phyloP scores from a whole-genome alignment of 1,140 invertebrate species.

The Amyelois transitella region DNA sequence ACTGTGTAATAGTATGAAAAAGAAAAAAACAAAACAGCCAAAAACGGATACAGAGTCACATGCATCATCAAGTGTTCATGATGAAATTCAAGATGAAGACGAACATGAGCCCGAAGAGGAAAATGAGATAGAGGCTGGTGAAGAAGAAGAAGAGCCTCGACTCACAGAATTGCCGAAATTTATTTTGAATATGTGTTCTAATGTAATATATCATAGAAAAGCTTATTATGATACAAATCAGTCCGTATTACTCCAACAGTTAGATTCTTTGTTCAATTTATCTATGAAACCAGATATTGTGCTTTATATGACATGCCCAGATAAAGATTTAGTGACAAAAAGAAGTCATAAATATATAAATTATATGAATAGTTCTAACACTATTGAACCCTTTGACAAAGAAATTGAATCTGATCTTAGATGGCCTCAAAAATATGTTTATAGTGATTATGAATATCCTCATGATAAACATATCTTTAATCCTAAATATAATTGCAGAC shows the following conservation, averaged over 20 bases:
- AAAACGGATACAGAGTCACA: conserved; percentile 13
- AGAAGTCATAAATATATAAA: conserved; percentile 63
- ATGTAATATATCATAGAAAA: conserved; percentile 31
- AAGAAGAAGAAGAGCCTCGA: conserved; percentile 37
- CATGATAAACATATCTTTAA: conserved; percentile 37
- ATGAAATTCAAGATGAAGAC: conserved; percentile 23
- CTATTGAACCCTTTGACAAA: conserved; percentile 30
- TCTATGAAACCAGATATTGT: conserved; percentile 68
- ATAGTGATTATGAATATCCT: conserved; percentile 32
- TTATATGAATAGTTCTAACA: conserved; percentile 36
- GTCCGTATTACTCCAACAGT: conserved; percentile 35
- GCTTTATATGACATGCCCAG: conserved; percentile 72
- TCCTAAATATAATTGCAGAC: conserved; percentile 56
- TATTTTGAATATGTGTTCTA: conserved; percentile 42
- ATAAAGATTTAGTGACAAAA: conserved; percentile 69
- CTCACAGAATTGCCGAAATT: conserved; percentile 46
- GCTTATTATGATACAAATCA: conserved; percentile 29
- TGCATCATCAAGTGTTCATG: conserved; percentile 31
- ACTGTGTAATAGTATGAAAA: conserved; percentile 51
- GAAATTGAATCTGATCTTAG: conserved; percentile 30
- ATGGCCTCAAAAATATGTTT: conserved; percentile 47
- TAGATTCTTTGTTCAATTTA: conserved; percentile 45
- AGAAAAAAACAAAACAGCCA: conserved; percentile 32
- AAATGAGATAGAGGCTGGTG: conserved; percentile 26
- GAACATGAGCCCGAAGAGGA: conserved; percentile 38